phyloP scores from a whole-genome alignment of 2,797 vertebrate species.

The Mus minutoides region DNA sequence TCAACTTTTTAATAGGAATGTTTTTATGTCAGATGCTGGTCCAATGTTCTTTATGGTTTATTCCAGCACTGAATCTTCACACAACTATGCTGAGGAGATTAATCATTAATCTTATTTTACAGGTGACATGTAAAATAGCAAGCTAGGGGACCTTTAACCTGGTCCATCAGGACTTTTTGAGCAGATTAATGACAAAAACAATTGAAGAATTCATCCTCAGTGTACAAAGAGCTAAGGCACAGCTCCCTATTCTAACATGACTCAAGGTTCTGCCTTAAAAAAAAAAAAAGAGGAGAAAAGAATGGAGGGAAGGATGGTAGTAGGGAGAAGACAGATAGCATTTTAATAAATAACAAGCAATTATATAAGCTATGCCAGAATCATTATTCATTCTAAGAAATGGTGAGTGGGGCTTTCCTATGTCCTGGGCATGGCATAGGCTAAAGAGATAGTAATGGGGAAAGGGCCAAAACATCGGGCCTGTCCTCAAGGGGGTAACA shows the following conservation, averaged over 20 bases:
- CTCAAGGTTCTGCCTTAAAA: background rate
- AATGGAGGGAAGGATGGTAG: background rate
- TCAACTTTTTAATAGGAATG: background rate
- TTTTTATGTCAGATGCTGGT: background rate
- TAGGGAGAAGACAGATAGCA: background rate
- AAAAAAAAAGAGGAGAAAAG: background rate
- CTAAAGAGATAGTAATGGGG: background rate
- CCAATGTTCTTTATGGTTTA: background rate
- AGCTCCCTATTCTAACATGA: background rate
- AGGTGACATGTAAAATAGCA: slow-evolving; percentile 12
- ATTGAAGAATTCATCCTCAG: background rate
- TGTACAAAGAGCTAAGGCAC: background rate
- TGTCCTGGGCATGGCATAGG: background rate
- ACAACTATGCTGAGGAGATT: background rate
- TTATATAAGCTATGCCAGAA: background rate
- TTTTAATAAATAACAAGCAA: background rate
- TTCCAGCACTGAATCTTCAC: background rate
- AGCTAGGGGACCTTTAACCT: background rate
- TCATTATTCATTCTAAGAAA: slow-evolving; percentile 6
- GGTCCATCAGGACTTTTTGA: background rate
- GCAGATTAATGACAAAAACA: background rate
- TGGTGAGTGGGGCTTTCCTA: background rate
- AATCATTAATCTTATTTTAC: slow-evolving; percentile 1
- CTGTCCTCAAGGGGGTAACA: background rate
- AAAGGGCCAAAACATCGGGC: background rate